Base-by-base conservation (phyloP, 2,888 invertebrate species). In the Proisotoma minuta region DNA sequence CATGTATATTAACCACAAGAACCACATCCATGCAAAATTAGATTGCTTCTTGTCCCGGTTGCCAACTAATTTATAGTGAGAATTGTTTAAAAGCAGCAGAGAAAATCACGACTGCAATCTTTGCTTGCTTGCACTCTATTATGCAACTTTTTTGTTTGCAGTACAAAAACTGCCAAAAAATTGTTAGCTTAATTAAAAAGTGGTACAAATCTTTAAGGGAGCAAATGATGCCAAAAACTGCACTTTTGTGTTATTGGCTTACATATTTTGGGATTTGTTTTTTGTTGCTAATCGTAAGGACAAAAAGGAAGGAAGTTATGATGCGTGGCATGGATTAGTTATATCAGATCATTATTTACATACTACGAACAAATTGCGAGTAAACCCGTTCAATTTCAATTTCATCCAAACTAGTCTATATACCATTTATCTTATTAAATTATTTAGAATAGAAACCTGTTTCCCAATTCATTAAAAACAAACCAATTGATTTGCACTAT, bases 401-500 rank as follows among this genome's bases (percentile, higher is more conserved):
- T 27, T 4, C 8, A 26, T 18, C 28, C 23, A 52, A 26, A 34
- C 34, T 34, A 34, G 10, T 47, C 47, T 5, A 47, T 10, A 5
- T 5, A 47, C 10, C 10, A 18, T 47, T 18, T 5, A 47, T 18
- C 10, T 5, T 18, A 47, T 5, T 47, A 47, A 47, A 47, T 5
- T n/a, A 47, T 47, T 47, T 8, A 18, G 20, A n/a, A 10, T 18
- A 18, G 5, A 52, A 52, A 52, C 52, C 52, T 52, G 52, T 52
- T 52, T 52, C 52, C 29, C 28, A 28, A 52, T 52, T 52, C 28
- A 52, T 52, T 52, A 8, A 50, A 50, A 50, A 52, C 23, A 52
- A 52, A 10, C 23, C 52, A 52, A 24, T 52, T 27, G 52, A 26
- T 28, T 27, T 52, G 12, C 2, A 34, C 8, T 34, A 12, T 34